Conservation (phyloP, 2,797 vertebrate species). For the Odontamblyopus lacepedii region DNA sequence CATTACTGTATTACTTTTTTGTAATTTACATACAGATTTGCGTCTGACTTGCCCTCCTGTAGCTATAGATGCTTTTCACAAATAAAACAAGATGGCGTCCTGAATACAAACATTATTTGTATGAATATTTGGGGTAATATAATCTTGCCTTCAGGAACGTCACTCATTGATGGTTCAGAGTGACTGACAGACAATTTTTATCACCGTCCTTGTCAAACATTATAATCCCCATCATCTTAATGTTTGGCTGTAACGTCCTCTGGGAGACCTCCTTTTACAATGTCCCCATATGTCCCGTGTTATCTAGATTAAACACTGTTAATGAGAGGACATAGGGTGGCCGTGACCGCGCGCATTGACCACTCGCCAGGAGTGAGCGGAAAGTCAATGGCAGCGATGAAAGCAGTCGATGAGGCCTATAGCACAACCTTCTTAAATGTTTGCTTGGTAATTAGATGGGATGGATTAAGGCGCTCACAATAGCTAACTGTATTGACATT, state of each 20-base stretch:
- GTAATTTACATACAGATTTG: background rate
- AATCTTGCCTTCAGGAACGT: background rate
- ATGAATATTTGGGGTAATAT: background rate
- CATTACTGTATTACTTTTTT: background rate
- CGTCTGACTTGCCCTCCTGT: background rate
- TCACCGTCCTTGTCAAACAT: constrained; percentile 2
- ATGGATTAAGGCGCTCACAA: constrained; percentile 23
- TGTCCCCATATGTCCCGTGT: background rate
- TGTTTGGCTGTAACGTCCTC: background rate
- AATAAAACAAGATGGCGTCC: background rate
- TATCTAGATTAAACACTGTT: constrained; percentile 1
- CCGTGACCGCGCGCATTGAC: constrained; percentile 18
- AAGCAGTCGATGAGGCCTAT: constrained; percentile 27
- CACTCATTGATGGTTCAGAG: background rate
- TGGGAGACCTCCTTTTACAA: background rate
- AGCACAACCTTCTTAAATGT: constrained; percentile 32
- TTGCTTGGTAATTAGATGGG: constrained; percentile 41
- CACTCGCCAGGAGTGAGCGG: constrained; percentile 38
- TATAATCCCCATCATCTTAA: background rate
- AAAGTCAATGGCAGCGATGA: constrained; percentile 50
- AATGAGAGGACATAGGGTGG: constrained; percentile 8
- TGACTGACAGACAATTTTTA: background rate
- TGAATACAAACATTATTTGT: background rate
- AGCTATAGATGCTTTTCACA: background rate
- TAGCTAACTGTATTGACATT: constrained; percentile 21